Evolutionary conservation across 2,888 invertebrate genomes (phyloP).

Genomic region (Dendrolimus houi): DNA sequence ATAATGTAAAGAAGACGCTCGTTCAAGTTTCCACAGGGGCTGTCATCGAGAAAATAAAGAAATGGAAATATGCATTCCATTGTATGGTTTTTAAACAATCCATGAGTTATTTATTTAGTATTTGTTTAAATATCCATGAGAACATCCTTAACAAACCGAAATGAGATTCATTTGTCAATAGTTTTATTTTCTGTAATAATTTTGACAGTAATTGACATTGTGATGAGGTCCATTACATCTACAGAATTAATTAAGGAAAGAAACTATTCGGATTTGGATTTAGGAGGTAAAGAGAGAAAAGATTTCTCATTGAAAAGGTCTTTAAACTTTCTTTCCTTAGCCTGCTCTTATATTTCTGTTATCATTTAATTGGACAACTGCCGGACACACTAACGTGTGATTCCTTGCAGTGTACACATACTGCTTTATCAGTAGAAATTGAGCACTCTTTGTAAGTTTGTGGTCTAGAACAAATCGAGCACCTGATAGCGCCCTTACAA

Average conservation of each 20-base stretch:
- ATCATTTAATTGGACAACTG: slow-evolving; percentile 1
- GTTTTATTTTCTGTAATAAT: slow-evolving; percentile 1
- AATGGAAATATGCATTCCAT: slow-evolving; percentile 3
- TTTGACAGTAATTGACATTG: not conserved
- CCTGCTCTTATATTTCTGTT: too few species aligned
- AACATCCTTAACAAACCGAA: slow-evolving; percentile 2
- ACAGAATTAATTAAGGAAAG: too few species aligned
- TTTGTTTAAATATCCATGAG: not conserved
- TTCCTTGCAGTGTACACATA: slow-evolving; percentile 4
- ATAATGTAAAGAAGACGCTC: too few species aligned
- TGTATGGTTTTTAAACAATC: slow-evolving; percentile 6
- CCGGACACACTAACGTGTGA: slow-evolving; percentile 5
- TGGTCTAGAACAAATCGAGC: slow-evolving; percentile 2
- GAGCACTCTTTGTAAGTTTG: slow-evolving; percentile 4
- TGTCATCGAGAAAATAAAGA: too few species aligned
- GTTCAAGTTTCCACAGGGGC: too few species aligned
- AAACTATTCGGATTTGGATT: not conserved
- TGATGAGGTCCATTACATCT: too few species aligned
- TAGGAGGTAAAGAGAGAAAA: slow-evolving; percentile 1
- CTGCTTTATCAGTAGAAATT: not conserved
- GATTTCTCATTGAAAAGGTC: not conserved
- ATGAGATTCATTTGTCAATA: not conserved
- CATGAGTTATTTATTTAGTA: slow-evolving; percentile 1
- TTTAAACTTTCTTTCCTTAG: not conserved
- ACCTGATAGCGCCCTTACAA: not conserved